A percentile compares a stretch with the other conserved stretches of the same genome.
These are phyloP conservation scores for Drosophila nigritarsus DNA, from an alignment of 2,888 invertebrate species.

Conservation along the genomic window DNA sequence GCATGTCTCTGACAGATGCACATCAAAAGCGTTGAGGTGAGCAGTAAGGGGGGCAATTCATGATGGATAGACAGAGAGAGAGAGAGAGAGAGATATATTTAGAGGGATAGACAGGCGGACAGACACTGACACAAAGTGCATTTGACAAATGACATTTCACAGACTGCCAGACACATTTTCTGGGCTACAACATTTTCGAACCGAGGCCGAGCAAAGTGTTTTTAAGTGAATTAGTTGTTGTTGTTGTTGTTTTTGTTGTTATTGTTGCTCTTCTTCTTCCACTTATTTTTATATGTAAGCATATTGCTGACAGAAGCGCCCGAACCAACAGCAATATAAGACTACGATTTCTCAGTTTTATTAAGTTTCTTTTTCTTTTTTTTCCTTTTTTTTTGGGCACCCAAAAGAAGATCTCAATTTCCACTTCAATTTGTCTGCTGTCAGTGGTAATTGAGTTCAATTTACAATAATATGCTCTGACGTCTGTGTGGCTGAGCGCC, in stretches of 20 bases:
- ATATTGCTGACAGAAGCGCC: constrained; percentile 19
- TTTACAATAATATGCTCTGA: constrained; percentile 82
- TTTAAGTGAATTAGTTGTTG: constrained; percentile 76
- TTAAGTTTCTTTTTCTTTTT: constrained; percentile 44
- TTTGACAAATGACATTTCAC: constrained; percentile 84
- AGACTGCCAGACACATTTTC: constrained; percentile 77
- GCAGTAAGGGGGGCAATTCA: constrained; percentile 12
- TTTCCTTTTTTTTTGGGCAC: constrained; percentile 9
- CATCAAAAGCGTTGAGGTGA: constrained; percentile 56
- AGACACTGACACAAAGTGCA: constrained; percentile 78
- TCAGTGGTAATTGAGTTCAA: constrained; percentile 84
- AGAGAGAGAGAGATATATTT: constrained; percentile 6
- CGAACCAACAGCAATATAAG: constrained; percentile 7
- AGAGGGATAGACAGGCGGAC: constrained; percentile 4
- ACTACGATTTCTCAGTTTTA: constrained; percentile 68
- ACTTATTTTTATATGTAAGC: constrained; percentile 3
- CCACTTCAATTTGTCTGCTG: constrained; percentile 85
- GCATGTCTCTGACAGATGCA: constrained; percentile 75
- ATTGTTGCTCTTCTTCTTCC: constrained; percentile 23
- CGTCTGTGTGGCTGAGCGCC: constrained; percentile 76
- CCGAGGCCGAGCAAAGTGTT: constrained; percentile 69
- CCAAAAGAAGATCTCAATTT: constrained; percentile 83
- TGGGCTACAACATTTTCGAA: constrained; percentile 55
- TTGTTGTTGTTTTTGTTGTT: constrained; percentile 20
- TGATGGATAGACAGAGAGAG: constrained; percentile 16